These are phyloP conservation scores for Gasterosteus aculeatus DNA, from an alignment of 2,113 vertebrate species.

Conservation along the genomic window DNA sequence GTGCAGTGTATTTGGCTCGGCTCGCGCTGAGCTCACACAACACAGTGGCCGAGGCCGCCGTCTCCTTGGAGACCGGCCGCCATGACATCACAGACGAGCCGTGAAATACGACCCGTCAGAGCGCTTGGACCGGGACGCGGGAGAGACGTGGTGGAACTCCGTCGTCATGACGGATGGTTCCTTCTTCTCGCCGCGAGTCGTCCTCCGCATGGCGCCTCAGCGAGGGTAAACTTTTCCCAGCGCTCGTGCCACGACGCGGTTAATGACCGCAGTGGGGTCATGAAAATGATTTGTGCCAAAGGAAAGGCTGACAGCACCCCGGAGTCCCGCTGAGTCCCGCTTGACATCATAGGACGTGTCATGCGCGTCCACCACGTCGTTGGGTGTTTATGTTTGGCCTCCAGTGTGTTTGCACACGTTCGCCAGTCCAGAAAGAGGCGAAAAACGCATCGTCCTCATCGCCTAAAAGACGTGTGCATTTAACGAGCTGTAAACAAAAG, in stretches of 20 bases:
- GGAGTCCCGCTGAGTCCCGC: slow-evolving; percentile 44
- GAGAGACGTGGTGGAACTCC: slow-evolving; percentile 26
- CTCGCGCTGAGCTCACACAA: slow-evolving; percentile 46
- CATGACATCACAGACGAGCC: slow-evolving; percentile 64
- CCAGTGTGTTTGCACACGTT: slow-evolving; percentile 12
- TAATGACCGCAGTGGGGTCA: slow-evolving; percentile 50
- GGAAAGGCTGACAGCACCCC: slow-evolving; percentile 74
- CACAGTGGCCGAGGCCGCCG: slow-evolving; percentile 46
- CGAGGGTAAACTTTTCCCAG: slow-evolving; percentile 66
- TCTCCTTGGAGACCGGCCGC: slow-evolving; percentile 42
- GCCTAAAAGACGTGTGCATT: background rate
- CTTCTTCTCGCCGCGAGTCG: slow-evolving; percentile 28
- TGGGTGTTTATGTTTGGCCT: slow-evolving; percentile 15
- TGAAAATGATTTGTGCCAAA: slow-evolving; percentile 60
- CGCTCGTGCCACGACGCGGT: slow-evolving; percentile 55
- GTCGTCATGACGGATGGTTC: slow-evolving; percentile 65
- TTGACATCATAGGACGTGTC: slow-evolving; percentile 75
- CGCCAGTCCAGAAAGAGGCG: background rate
- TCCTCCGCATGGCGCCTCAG: slow-evolving; percentile 52
- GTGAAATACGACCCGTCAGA: slow-evolving; percentile 61
- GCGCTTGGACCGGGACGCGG: slow-evolving; percentile 40
- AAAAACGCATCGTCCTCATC: background rate
- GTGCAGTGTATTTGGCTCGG: slow-evolving; percentile 52
- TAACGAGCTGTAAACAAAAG: slow-evolving; percentile 7
- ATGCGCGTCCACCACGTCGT: slow-evolving; percentile 44